These are phyloP conservation scores for Drosophila longiperda DNA, from an alignment of 2,888 invertebrate genomes.

Conservation along the genomic window DNA sequence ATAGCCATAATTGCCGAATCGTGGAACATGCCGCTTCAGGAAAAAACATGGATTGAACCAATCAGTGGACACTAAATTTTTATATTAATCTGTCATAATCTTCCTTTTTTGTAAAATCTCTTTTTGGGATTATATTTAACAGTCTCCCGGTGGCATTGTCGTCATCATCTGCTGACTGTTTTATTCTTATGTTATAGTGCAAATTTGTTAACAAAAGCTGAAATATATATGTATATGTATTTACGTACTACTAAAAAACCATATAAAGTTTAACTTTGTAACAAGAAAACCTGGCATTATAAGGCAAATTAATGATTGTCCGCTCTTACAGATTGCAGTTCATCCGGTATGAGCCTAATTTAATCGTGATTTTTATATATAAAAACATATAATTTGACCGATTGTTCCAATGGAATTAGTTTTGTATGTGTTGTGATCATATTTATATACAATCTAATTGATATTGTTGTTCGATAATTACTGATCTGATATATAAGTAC, in stretches of 20 bases:
- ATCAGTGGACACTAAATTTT: conserved; percentile 8
- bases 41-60: conserved; percentile 18
- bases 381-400: neutral
- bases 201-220: conserved; percentile 46
- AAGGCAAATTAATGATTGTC: neutral
- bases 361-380: neutral
- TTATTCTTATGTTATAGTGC: conserved; percentile 29
- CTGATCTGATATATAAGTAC: neutral
- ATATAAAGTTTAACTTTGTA: neutral
- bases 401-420: neutral
- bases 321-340: neutral
- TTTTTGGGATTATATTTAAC: conserved; percentile 1
- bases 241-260: conserved; percentile 1
- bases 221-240: conserved; percentile 26
- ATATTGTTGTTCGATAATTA: neutral
- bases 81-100: conserved; percentile 35
- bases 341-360: neutral
- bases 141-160: neutral
- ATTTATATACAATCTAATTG: neutral
- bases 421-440: neutral
- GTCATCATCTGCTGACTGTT: neutral
- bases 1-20: conserved; percentile 89
- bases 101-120: conserved; percentile 31
- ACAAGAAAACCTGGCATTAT: neutral
- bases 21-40: conserved; percentile 87